phyloP scores from a whole-genome alignment of 1,140 invertebrate species.

The Heliconius hewitsoni region DNA sequence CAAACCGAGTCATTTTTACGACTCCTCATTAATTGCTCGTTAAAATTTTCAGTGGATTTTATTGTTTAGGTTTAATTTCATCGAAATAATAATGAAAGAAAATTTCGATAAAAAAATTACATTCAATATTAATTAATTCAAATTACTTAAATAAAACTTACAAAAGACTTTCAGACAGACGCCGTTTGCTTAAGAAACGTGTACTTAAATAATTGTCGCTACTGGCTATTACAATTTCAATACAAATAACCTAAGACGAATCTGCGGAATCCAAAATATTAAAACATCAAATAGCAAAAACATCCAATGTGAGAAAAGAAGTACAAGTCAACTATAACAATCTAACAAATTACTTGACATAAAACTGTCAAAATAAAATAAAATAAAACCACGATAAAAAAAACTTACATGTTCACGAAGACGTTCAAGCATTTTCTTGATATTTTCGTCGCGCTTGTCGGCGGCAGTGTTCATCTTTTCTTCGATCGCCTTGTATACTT shows the following conservation, averaged over 20 bases:
- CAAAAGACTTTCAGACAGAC: too few relatives aligned
- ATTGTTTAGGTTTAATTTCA: not conserved
- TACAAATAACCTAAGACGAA: too few relatives aligned
- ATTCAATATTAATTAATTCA: not conserved
- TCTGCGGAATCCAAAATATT: too few relatives aligned
- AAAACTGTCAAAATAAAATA: too few relatives aligned
- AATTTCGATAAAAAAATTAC: not conserved
- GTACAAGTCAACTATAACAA: too few relatives aligned
- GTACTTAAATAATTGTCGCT: too few relatives aligned
- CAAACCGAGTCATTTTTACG: not conserved
- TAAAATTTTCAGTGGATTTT: not conserved
- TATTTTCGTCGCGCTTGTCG: conserved; percentile 91
- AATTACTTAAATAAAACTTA: too few relatives aligned
- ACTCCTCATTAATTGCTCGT: conserved; percentile 1
- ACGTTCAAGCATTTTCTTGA: conserved; percentile 93
- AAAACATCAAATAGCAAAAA: too few relatives aligned
- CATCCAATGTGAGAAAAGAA: too few relatives aligned
- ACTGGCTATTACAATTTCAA: too few relatives aligned
- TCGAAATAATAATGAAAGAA: not conserved
- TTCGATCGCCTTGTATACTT: conserved; percentile 90
- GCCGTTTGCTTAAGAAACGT: too few relatives aligned
- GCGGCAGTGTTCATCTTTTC: conserved; percentile 92
- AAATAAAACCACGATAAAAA: not conserved
- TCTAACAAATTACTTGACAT: too few relatives aligned
- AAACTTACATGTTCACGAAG: conserved; percentile 93